phyloP scores from a whole-genome alignment of 2,888 invertebrate genomes.

The Drosophila monieri region DNA sequence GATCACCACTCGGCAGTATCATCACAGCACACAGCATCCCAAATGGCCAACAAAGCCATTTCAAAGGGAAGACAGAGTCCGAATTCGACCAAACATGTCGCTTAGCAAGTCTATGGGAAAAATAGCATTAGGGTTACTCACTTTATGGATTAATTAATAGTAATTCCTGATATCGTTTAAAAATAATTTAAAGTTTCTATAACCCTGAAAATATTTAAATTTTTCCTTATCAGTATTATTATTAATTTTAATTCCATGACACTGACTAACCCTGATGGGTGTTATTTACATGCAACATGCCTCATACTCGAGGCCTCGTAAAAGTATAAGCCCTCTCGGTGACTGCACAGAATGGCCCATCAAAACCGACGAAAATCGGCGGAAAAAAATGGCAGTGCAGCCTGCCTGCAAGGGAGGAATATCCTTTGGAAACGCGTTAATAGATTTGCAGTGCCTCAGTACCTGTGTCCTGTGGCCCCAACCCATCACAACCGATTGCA shows the following conservation, averaged over 20 bases:
- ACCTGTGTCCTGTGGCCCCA: neutral
- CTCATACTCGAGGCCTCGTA: slow-evolving; percentile 9
- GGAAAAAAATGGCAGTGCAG: slow-evolving; percentile 39
- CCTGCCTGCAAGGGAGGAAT: slow-evolving; percentile 25
- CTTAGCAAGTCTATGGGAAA: slow-evolving; percentile 9
- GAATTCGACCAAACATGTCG: slow-evolving; percentile 16
- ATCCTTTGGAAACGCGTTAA: slow-evolving; percentile 50
- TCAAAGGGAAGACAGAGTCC: slow-evolving; percentile 10
- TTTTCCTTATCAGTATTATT: neutral
- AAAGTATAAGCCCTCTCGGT: slow-evolving; percentile 23
- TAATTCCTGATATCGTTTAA: too few relatives aligned
- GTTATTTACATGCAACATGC: slow-evolving; percentile 36
- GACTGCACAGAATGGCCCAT: slow-evolving; percentile 26
- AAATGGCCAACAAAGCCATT: slow-evolving; percentile 6
- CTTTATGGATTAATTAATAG: neutral
- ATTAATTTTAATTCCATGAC: neutral
- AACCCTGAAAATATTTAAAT: too few relatives aligned
- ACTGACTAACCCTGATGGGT: slow-evolving; percentile 41
- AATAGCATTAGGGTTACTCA: slow-evolving; percentile 43
- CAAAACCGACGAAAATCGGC: slow-evolving; percentile 10
- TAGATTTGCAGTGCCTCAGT: slow-evolving; percentile 61
- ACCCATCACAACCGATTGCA: slow-evolving; percentile 46
- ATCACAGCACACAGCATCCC: slow-evolving; percentile 29
- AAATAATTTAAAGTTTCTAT: too few relatives aligned
- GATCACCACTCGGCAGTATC: slow-evolving; percentile 54